Evolutionary conservation across 2,888 invertebrate genomes (phyloP).

Genomic region (Myopa testacea): DNA sequence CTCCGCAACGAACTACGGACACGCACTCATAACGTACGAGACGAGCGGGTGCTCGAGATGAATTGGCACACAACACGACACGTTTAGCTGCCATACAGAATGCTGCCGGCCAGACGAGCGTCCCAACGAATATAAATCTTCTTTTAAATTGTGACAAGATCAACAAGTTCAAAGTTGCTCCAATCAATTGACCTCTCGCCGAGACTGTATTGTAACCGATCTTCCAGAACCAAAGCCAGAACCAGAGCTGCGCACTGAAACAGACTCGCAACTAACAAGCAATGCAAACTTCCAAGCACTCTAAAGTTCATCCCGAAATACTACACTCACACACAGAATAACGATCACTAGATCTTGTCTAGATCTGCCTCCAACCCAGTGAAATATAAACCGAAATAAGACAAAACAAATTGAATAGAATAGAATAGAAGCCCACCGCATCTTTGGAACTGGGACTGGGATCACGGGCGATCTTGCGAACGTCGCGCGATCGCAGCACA

Average conservation of each 20-base stretch:
- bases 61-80: constrained; percentile 1
- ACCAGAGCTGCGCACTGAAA: neutral
- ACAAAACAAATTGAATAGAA: neutral
- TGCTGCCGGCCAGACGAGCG: neutral
- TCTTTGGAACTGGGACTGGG: neutral
- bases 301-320: too few species aligned
- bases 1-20: neutral
- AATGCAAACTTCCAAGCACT: too few species aligned
- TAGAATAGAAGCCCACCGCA: neutral
- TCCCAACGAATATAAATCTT: constrained; percentile 63
- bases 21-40: constrained; percentile 17
- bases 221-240: neutral
- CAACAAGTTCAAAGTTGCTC: constrained; percentile 69
- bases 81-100: neutral
- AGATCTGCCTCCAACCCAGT: neutral
- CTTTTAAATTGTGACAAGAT: constrained; percentile 69
- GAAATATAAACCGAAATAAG: neutral
- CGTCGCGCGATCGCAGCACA: neutral
- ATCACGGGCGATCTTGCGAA: neutral
- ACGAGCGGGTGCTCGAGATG: neutral
- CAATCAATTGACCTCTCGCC: constrained; percentile 68
- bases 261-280: too few species aligned
- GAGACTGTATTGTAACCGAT: constrained; percentile 44
- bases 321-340: neutral
- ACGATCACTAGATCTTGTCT: neutral